Percentiles rank a stretch among this genome's conserved stretches.
phyloP scores from a whole-genome alignment of 2,113 vertebrate genomes.

The Artemisiospiza belli region DNA sequence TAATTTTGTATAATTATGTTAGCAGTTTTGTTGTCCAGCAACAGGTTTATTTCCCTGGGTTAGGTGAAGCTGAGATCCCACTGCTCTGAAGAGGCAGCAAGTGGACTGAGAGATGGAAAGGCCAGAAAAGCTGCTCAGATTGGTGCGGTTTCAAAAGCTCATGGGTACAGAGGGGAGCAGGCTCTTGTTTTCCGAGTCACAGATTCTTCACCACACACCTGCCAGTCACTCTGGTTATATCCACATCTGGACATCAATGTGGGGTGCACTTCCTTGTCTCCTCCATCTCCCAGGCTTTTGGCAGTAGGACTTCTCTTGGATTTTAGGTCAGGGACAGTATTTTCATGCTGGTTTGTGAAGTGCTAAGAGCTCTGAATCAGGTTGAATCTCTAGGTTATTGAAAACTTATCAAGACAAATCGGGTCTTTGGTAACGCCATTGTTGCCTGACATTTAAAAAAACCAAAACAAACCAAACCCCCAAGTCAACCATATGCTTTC shows the following conservation, averaged over 20 bases:
- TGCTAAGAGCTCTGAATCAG: neutral
- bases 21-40: neutral
- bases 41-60: neutral
- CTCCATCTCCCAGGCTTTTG: neutral
- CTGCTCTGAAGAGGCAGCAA: neutral
- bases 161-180: neutral
- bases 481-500: neutral
- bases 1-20: neutral
- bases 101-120: neutral
- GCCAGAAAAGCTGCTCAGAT: neutral
- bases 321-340: neutral
- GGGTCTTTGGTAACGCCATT: neutral
- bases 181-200: neutral
- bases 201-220: neutral
- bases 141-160: neutral
- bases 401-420: neutral
- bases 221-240: neutral
- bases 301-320: neutral
- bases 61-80: neutral
- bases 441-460: neutral
- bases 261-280: neutral
- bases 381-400: neutral
- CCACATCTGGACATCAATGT: fast-evolving
- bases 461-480: fast-evolving
- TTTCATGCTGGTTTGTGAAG: neutral